A percentile compares a stretch with the other conserved stretches of the same genome.
Evolutionary conservation across 2,888 invertebrate species (phyloP).

Genomic region (Troilus luridus): DNA sequence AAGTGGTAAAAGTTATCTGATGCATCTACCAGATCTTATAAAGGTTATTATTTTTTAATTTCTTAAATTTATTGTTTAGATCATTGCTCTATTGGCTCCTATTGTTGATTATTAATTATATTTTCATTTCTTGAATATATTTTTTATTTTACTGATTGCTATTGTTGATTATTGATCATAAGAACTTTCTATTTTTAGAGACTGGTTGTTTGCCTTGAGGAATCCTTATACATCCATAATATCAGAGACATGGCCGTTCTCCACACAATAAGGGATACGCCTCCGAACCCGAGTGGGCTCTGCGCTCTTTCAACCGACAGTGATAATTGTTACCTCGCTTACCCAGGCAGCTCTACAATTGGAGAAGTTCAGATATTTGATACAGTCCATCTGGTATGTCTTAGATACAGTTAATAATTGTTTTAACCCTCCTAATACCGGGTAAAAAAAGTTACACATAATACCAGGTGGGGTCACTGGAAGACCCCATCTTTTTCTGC

Average conservation of each 20-base stretch:
- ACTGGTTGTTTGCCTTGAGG: conserved; percentile 96
- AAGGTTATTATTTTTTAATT: background rate
- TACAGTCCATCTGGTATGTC: conserved; percentile 84
- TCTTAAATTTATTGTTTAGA: too few relatives aligned
- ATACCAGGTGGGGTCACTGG: too few relatives aligned
- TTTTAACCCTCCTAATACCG: too few relatives aligned
- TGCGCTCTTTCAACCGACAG: conserved; percentile 91
- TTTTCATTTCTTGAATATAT: too few relatives aligned
- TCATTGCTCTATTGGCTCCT: too few relatives aligned
- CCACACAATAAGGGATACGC: conserved; percentile 98
- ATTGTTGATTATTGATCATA: background rate
- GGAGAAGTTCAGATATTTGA: conserved; percentile 98
- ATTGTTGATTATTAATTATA: background rate
- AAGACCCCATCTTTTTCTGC: too few relatives aligned
- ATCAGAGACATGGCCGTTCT: conserved; percentile 98
- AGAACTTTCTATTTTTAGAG: conserved; percentile 74
- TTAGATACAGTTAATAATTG: background rate
- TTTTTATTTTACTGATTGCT: too few relatives aligned
- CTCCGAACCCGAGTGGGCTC: conserved; percentile 92
- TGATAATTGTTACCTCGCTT: conserved; percentile 94
- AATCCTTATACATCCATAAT: conserved; percentile 98
- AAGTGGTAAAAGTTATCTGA: too few relatives aligned
- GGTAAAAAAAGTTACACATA: too few relatives aligned
- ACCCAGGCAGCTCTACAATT: conserved; percentile 93
- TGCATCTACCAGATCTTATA: too few relatives aligned